Percentiles rank a stretch among this genome's conserved stretches.
These are phyloP conservation scores for Actinia equina DNA, from an alignment of 64 coral and sea anemone genomes.

Conservation along the genomic window DNA sequence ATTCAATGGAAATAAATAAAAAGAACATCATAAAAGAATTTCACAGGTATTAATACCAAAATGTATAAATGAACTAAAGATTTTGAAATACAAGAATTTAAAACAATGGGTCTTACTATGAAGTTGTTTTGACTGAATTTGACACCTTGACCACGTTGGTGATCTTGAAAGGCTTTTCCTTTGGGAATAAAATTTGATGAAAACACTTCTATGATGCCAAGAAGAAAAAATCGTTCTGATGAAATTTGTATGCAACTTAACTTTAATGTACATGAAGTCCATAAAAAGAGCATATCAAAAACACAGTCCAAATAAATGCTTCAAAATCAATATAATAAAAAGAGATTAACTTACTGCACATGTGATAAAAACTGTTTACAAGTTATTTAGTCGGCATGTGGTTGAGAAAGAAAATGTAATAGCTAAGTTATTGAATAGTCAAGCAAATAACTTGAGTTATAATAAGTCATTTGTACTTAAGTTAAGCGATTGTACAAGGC, in stretches of 20 bases:
- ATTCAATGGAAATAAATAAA: neutral
- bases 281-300: too few species aligned
- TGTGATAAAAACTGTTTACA: neutral
- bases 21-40: neutral
- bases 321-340: neutral
- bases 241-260: neutral
- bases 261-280: too few species aligned
- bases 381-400: neutral
- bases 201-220: neutral
- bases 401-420: neutral
- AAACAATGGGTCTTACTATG: neutral
- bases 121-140: slow-evolving; percentile 6
- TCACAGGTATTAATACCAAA: neutral
- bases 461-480: slow-evolving; percentile 3
- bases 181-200: neutral
- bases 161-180: neutral
- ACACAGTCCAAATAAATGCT: neutral
- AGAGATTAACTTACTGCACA: slow-evolving; percentile 7
- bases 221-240: neutral
- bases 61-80: neutral
- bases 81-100: neutral
- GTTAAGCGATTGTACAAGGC: slow-evolving; percentile 1
- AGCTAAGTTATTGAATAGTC: neutral
- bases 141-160: slow-evolving; percentile 12
- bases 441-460: neutral